Conservation (phyloP, 2,797 vertebrate species). For the Lepus oiostolus region DNA sequence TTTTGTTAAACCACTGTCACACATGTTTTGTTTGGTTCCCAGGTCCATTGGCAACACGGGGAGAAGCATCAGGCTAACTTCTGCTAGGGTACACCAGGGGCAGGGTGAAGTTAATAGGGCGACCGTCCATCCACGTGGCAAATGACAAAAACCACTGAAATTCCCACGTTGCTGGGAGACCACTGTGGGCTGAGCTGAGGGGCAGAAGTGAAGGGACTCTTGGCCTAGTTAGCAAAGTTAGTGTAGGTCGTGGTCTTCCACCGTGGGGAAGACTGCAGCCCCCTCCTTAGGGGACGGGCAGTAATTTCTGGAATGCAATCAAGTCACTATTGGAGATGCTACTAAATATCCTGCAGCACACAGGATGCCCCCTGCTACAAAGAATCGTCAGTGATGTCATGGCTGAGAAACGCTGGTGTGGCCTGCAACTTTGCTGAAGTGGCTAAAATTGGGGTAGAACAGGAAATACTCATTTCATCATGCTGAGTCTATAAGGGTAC, state of each 20-base stretch:
- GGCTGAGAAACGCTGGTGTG: not conserved
- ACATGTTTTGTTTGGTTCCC: constrained; percentile 59
- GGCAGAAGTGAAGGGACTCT: not conserved
- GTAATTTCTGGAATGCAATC: not conserved
- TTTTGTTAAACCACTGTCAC: constrained; percentile 80
- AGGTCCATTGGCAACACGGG: not conserved
- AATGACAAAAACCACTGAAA: not conserved
- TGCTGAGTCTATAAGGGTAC: too few species aligned
- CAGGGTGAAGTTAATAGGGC: too few species aligned
- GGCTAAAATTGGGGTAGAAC: too few species aligned
- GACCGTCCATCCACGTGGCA: not conserved
- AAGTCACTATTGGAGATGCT: not conserved
- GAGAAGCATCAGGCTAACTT: not conserved
- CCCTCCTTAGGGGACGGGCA: not conserved
- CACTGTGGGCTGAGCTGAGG: not conserved
- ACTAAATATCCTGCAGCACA: not conserved
- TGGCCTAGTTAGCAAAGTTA: not conserved
- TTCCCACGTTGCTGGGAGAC: not conserved
- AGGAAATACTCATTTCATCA: too few species aligned
- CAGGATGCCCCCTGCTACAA: not conserved
- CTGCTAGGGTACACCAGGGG: not conserved
- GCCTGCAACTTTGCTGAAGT: not conserved
- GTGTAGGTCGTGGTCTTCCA: not conserved
- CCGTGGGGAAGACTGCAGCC: not conserved
- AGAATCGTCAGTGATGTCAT: not conserved